These are phyloP conservation scores for Nysson spinosus DNA, from an alignment of 2,888 invertebrate genomes.

Conservation along the genomic window DNA sequence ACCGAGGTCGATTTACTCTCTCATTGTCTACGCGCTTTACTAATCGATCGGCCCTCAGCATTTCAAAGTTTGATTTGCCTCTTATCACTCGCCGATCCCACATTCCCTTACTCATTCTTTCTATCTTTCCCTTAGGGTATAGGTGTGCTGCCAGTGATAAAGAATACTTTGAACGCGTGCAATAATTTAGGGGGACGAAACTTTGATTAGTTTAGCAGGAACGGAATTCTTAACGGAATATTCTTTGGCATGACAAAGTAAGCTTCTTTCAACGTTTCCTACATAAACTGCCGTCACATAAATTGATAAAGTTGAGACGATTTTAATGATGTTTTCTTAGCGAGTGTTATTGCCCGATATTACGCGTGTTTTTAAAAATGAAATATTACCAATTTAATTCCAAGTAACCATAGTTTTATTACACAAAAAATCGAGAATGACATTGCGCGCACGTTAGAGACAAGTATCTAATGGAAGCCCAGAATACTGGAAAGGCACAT, in stretches of 20 bases:
- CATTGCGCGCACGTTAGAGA: conserved; percentile 1
- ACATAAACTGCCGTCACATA: no score
- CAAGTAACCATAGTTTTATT: background rate
- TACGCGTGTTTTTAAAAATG: background rate
- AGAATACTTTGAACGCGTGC: no score
- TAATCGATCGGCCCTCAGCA: conserved; percentile 63
- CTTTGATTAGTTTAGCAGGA: no score
- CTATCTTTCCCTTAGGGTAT: conserved; percentile 11
- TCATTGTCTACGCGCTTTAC: conserved; percentile 66
- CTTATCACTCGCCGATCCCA: conserved; percentile 51
- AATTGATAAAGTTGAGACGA: no score
- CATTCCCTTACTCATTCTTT: conserved; percentile 17
- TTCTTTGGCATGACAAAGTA: no score
- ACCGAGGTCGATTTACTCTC: conserved; percentile 64
- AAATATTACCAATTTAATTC: background rate
- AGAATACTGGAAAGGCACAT: conserved; percentile 33
- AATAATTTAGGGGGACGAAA: no score
- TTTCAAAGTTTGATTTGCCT: conserved; percentile 63
- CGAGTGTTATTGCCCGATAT: no score
- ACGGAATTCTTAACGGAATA: no score
- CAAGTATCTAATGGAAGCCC: conserved; percentile 32
- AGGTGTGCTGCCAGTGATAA: no score
- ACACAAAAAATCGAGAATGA: conserved; percentile 34
- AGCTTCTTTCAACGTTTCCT: no score
- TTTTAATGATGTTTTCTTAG: no score